Conservation (phyloP, 2,888 invertebrate species). For the Orchesellides sinensis region DNA sequence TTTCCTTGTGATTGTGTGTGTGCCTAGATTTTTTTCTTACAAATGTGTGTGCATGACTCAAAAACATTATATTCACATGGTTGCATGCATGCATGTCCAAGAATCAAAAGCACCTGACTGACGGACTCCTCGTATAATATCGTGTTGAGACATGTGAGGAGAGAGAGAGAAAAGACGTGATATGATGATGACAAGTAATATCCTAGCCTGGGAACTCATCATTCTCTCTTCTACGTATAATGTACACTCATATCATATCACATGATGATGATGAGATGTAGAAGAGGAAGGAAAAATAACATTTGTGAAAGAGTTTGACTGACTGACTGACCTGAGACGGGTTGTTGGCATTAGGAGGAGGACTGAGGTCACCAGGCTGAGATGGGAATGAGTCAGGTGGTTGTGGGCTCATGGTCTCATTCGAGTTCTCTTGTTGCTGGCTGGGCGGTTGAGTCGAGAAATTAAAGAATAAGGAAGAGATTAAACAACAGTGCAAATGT, state of each 20-base stretch:
- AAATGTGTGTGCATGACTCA: constrained; percentile 34
- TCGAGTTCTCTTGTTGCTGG: constrained; percentile 77
- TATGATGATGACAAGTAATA: constrained; percentile 66
- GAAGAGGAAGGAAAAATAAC: constrained; percentile 12
- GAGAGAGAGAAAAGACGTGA: constrained; percentile 56
- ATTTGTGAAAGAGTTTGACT: constrained; percentile 10
- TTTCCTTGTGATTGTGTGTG: not conserved
- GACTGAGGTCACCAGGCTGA: constrained; percentile 78
- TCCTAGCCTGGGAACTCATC: constrained; percentile 59
- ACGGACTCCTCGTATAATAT: constrained; percentile 53
- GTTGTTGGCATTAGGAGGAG: constrained; percentile 76
- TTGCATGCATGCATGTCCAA: constrained; percentile 16
- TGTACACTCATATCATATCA: not conserved
- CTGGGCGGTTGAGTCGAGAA: constrained; percentile 75
- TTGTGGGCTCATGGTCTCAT: constrained; percentile 75
- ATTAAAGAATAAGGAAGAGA: no score
- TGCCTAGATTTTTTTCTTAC: constrained; percentile 3
- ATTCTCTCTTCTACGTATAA: constrained; percentile 1
- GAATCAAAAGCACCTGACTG: constrained; percentile 45
- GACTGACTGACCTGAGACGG: constrained; percentile 74
- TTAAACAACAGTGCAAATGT: not conserved
- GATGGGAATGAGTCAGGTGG: constrained; percentile 75
- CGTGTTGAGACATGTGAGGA: constrained; percentile 41
- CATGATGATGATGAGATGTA: not conserved
- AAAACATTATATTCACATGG: constrained; percentile 7